Evolutionary conservation across 2,113 vertebrate genomes (phyloP).

Genomic region (Caloenas nicobarica): DNA sequence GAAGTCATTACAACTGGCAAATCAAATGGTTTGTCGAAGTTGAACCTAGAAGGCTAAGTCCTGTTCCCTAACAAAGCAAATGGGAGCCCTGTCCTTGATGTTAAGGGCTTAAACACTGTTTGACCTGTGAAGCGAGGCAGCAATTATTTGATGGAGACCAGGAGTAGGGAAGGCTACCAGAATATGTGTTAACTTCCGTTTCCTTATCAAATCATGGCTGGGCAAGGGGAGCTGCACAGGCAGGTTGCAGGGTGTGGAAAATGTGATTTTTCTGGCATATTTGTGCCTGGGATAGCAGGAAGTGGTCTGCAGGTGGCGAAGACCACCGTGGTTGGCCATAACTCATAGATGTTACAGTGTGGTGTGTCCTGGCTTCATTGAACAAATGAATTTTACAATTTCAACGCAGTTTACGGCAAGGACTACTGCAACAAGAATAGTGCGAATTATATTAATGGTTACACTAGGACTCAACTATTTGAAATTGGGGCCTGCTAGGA

Average conservation of each 20-base stretch:
- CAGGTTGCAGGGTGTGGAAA: not conserved
- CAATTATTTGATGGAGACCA: not conserved
- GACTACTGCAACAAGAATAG: not conserved
- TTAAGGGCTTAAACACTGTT: not conserved
- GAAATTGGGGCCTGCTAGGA: not conserved
- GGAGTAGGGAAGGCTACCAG: not conserved
- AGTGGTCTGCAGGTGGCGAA: not conserved
- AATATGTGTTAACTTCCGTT: not conserved
- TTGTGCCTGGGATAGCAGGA: not conserved
- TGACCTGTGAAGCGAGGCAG: not conserved
- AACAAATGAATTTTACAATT: not conserved
- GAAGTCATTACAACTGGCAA: not conserved
- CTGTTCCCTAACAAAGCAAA: not conserved
- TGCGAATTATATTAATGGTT: not conserved
- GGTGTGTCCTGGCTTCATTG: not conserved
- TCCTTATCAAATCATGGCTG: not conserved
- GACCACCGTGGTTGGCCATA: not conserved
- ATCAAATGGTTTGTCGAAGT: not conserved
- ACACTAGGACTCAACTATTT: not conserved
- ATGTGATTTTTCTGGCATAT: accelerated
- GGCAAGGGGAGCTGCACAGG: not conserved
- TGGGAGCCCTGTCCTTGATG: not conserved
- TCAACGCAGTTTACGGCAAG: not conserved
- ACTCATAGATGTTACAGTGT: not conserved
- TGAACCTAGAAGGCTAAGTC: not conserved